A percentile compares a stretch with the other conserved stretches of the same genome.
Evolutionary conservation across 2,888 invertebrate genomes (phyloP).

Genomic region (Synanthedon myopaeformis): DNA sequence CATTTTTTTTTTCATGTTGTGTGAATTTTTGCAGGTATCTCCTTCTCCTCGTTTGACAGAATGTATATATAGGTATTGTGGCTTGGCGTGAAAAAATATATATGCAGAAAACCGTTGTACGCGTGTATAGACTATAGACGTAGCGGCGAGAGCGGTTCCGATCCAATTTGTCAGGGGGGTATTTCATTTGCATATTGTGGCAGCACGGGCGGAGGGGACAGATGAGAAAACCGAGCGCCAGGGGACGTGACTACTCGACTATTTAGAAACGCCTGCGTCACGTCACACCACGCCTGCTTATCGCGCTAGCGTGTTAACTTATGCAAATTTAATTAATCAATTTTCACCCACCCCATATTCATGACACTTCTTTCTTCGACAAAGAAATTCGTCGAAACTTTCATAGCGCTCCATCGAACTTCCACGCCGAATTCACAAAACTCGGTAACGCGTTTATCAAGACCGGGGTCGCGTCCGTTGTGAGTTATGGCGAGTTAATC

Average conservation of each 20-base stretch:
- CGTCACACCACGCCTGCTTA: conserved; percentile 27
- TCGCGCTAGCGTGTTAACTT: conserved; percentile 54
- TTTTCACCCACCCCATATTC: conserved; percentile 45
- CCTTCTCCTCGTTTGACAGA: no score
- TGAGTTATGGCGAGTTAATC: conserved; percentile 33
- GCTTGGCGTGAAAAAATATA: no score
- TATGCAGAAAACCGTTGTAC: no score
- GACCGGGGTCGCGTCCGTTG: conserved; percentile 18
- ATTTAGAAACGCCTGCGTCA: conserved; percentile 33
- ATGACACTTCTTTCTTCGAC: conserved; percentile 24
- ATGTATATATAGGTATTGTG: no score
- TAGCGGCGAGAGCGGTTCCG: conserved; percentile 12
- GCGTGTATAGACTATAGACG: background rate
- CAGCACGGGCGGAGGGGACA: conserved; percentile 16
- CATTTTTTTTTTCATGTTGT: no score
- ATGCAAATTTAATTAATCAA: conserved; percentile 68
- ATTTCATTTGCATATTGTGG: conserved; percentile 47
- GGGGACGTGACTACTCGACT: conserved; percentile 52
- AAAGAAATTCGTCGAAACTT: background rate
- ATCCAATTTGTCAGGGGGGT: conserved; percentile 53
- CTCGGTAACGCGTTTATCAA: conserved; percentile 12
- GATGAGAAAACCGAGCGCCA: conserved; percentile 3
- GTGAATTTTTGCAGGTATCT: no score
- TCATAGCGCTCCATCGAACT: background rate
- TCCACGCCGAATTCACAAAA: background rate